Base-by-base conservation (phyloP, 2,888 invertebrate genomes). In the Panzeria rudis region DNA sequence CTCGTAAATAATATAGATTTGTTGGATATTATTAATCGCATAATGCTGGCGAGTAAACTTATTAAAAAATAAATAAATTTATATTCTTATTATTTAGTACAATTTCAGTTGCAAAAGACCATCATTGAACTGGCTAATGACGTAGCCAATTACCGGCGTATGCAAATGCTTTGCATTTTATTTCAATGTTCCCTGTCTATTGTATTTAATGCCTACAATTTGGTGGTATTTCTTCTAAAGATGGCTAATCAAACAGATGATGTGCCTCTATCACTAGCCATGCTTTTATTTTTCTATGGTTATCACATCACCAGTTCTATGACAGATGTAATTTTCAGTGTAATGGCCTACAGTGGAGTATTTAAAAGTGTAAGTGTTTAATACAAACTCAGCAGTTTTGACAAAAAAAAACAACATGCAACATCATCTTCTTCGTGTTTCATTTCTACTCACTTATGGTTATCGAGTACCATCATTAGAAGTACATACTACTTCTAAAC, bases 171-270 rank as follows among this genome's bases (percentile, higher is more conserved):
- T 15, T 79, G 66, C 20, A 86, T 87, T 64, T 79, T 86, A 52
- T 83, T 85, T 54, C 84, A 86, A 17, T 68, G 76, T 25, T 76
- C 52, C 4, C n/a, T 86, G 9, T 17, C 84, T 3, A 87, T 87
- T 59, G 38, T 87, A 8, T 86, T 87, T 17, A 87, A 87, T 71
- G 35, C 86, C n/a, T 87, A 87, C 23, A 87, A 86, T 76, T 75
- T 87, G 79, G 86, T 85, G 1, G 83, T 85, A 32, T 87, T 81
- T 62, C 62, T 86, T 25, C 47, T 87, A 25, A 75, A 72, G 52
- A 56, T 85, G 20, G 81, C 69, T 1, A 52, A 50, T 32, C 11
- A 15, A 23, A 17, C 59, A 0, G 61, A 23, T 3, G 52, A 56
- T 44, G 25, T 62, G 9, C 38, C 61, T 2, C 23, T 86, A 3